Evolutionary conservation across 2,888 invertebrate genomes (phyloP).

Genomic region (Alviniconcha strummeri): DNA sequence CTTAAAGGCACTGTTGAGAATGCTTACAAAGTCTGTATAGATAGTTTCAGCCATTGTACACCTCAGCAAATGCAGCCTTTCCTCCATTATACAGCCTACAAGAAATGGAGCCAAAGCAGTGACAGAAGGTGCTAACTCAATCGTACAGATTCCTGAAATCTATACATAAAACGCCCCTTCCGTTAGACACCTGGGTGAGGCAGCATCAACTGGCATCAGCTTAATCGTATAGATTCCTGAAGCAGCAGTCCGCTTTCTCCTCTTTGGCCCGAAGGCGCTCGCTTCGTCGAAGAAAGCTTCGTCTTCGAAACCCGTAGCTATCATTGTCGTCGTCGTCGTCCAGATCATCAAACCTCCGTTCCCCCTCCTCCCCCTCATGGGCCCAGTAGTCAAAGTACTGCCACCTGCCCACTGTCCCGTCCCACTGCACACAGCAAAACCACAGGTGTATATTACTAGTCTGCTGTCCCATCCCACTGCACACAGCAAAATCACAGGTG

Average conservation of each 20-base stretch:
- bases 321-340: slow-evolving; percentile 5
- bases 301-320: slow-evolving; percentile 1
- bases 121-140: too few relatives aligned
- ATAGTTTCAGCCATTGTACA: too few relatives aligned
- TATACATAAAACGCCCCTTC: too few relatives aligned
- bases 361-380: slow-evolving; percentile 31
- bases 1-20: too few relatives aligned
- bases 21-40: too few relatives aligned
- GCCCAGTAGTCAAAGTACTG: slow-evolving; percentile 50
- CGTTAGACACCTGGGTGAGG: too few relatives aligned
- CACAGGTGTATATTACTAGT: background rate
- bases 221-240: slow-evolving; percentile 18
- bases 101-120: too few relatives aligned
- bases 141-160: too few relatives aligned
- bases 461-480: background rate
- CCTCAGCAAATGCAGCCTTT: too few relatives aligned
- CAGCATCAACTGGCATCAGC: too few relatives aligned
- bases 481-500: background rate
- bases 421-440: slow-evolving; percentile 69
- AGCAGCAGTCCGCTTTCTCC: slow-evolving; percentile 7
- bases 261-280: slow-evolving; percentile 16
- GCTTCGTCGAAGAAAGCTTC: slow-evolving; percentile 13
- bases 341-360: background rate
- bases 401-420: slow-evolving; percentile 73
- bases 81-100: too few relatives aligned